Conservation (phyloP, 1,140 invertebrate genomes). For the Drosophila azteca region DNA sequence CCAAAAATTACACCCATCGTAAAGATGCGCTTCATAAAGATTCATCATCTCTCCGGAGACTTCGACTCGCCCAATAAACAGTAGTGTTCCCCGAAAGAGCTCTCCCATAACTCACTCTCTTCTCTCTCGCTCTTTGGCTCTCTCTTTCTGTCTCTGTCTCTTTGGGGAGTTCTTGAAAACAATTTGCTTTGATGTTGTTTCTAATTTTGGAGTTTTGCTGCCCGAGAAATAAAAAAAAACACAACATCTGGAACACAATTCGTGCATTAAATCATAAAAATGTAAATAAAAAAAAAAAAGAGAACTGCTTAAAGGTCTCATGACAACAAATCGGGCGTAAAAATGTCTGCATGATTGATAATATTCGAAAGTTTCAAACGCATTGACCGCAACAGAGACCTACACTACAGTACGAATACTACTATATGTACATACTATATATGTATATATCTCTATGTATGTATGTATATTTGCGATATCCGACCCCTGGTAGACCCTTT, state of each 20-base stretch:
- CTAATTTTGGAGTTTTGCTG: constrained; percentile 22
- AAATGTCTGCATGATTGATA: constrained; percentile 61
- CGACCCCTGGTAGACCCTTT: constrained; percentile 14
- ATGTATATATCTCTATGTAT: constrained; percentile 15
- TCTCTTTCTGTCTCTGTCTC: no score
- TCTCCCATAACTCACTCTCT: neutral
- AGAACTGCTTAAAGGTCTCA: constrained; percentile 15
- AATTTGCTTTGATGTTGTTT: constrained; percentile 25
- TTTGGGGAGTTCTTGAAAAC: constrained; percentile 30
- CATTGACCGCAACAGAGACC: constrained; percentile 36
- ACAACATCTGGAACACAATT: constrained; percentile 40
- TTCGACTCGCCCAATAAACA: no score
- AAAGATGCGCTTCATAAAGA: no score
- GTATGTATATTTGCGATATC: constrained; percentile 57
- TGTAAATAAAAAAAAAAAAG: constrained; percentile 21
- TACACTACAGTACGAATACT: constrained; percentile 2
- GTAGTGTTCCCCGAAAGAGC: neutral
- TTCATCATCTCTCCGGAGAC: no score
- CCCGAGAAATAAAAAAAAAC: no score
- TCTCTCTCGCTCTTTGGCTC: neutral
- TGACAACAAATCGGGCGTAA: constrained; percentile 34
- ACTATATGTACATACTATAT: no score
- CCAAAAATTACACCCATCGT: no score
- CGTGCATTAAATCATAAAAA: constrained; percentile 25
- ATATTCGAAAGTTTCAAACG: constrained; percentile 50